Evolutionary conservation across 1,140 invertebrate species (phyloP), one percentile per base, ranked within the genome.

Genomic region (Camponotus pennsylvanicus): DNA sequence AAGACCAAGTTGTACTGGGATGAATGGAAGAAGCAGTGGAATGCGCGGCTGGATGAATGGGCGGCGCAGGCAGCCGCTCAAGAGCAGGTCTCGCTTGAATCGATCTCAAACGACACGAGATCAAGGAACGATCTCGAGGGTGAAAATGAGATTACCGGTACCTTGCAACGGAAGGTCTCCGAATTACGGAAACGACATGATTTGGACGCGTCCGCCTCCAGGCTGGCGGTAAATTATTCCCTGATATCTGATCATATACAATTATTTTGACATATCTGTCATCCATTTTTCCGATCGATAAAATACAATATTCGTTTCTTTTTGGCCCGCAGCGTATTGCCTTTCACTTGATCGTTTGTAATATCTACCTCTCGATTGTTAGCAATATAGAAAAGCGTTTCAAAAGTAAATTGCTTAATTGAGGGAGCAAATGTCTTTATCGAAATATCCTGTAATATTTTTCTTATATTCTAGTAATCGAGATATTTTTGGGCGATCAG

Each of bases 1-100:
- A 85, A 89, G 42, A 61, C 85, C 15, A 59, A 84, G 32, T 37
- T 86, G 0, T 91, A 90, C 32, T 92, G 91, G 91, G 86, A 84
- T 21, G 79, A 88, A 27, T 66, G 90, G 71, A 89, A 91, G 83
- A 80, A 80, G 40, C 18, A 71, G 32, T 92, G 89, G 89, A 61
- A 90, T 15, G 67, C 79, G 49, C 85, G 83, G 45, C 52, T 89
- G 52, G 55, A 87, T 7, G 63, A 84, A n/a, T 92, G 91, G 91
- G 85, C 45, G 66, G 32, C 3, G n/a, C 55, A 75, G 63, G 34
- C 13, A 8, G 13, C 45, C 75, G 45, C 15, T 52, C 49, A 52
- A 15, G 15, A 83, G 37, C 9, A 3, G 9, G 2, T 34, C 15
- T n/a, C 63, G 11, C 5, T 5, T 27, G 3, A 34, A 49, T 3